Evolutionary conservation across 2,888 invertebrate genomes (phyloP).

Genomic region (Ochropleura leucogaster): DNA sequence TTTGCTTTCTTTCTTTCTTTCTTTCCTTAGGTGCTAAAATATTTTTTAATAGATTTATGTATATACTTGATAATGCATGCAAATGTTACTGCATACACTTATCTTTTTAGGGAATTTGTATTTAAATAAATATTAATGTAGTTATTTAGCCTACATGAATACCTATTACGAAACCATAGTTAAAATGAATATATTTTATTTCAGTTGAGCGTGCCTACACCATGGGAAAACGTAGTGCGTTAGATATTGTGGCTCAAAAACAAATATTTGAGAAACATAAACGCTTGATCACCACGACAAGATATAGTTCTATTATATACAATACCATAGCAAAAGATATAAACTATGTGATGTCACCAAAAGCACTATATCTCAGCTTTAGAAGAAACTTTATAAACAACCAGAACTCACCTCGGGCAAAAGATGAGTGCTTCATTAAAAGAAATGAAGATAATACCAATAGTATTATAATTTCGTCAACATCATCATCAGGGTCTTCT

Average conservation of each 20-base stretch:
- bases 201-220: constrained; percentile 43
- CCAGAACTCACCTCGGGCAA: constrained; percentile 37
- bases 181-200: constrained; percentile 47
- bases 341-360: constrained; percentile 44
- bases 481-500: constrained; percentile 46
- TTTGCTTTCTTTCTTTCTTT: constrained; percentile 47
- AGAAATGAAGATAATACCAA: constrained; percentile 44
- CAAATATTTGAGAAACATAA: constrained; percentile 43
- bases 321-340: constrained; percentile 42
- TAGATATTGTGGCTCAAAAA: constrained; percentile 42
- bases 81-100: constrained; percentile 46
- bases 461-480: constrained; percentile 41
- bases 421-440: constrained; percentile 38
- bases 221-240: constrained; percentile 43
- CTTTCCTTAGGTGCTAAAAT: constrained; percentile 45
- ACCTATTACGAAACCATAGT: constrained; percentile 44
- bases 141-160: constrained; percentile 47
- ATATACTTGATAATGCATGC: constrained; percentile 46
- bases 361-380: constrained; percentile 46
- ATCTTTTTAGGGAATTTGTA: constrained; percentile 45
- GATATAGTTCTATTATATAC: constrained; percentile 41
- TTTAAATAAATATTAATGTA: constrained; percentile 47
- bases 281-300: constrained; percentile 41
- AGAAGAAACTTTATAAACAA: constrained; percentile 44
- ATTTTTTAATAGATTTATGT: constrained; percentile 46